Base-by-base conservation (phyloP, 1,140 invertebrate species). In the Sitobion miscanthi region DNA sequence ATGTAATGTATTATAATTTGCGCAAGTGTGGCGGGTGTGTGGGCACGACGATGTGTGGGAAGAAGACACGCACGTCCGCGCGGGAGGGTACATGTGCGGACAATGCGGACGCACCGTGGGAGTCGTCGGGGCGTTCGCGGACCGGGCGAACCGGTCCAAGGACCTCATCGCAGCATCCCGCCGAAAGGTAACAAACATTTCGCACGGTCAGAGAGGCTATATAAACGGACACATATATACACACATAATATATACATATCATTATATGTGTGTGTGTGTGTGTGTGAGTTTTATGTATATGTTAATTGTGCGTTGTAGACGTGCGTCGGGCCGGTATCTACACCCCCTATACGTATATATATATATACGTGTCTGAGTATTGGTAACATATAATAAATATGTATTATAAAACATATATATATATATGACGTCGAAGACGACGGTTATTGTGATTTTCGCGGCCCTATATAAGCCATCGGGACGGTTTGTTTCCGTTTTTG, bases 121-220 rank as follows among this genome's bases (percentile, higher is more conserved):
- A 92, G 91, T 92, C 62, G 90, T 49, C 82, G 47, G 69, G 62
- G 90, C 86, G 90, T 91, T 91, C 30, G 11, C 11, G 62, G 69
- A 92, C 91, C 47, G 82, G 91, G 62, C 77, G 35, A 85, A 83
- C 91, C 91, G 91, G 91, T 92, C 91, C 23, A 11, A 11, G n/a
- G 38, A 77, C 62, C 69, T 30, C 62, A 25, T 17, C 11, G 89
- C 57, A 69, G 45, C 42, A 91, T 45, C 77, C 69, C 77, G 47
- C 77, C 47, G 77, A 85, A 54, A 92, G 91, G 91, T 54, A 57
- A 90, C 88, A 23, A 21, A 88, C n/a, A 38, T 52, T 57, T 57
- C 23, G 88, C 88, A 57, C 88, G 52, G 88, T 90, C 21, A 25
- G 88, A 25, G 88, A 57, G 35, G 42, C 47, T 52, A 45, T 77